These are phyloP conservation scores for Vanessa tameamea DNA, from an alignment of 1,140 invertebrate genomes.

Conservation along the genomic window DNA sequence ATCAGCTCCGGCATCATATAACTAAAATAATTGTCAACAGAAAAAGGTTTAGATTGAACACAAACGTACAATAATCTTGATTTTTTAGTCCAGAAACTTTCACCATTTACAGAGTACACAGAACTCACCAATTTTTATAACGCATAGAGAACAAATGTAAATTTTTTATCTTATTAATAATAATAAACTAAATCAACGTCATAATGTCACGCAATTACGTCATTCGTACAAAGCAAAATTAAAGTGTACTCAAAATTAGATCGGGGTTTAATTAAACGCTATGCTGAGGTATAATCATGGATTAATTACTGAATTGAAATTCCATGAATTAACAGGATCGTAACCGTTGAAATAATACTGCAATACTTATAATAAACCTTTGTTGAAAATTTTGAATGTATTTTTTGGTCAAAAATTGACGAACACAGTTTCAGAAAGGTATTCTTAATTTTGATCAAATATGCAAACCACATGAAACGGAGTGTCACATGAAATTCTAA, in stretches of 20 bases:
- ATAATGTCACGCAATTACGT: background rate
- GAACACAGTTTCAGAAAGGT: too few relatives aligned
- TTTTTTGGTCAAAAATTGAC: too few relatives aligned
- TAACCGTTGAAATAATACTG: constrained; percentile 47
- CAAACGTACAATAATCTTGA: too few relatives aligned
- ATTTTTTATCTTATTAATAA: background rate
- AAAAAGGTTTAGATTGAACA: too few relatives aligned
- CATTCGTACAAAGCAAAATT: constrained; percentile 42
- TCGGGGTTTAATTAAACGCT: constrained; percentile 57
- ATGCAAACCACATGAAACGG: too few relatives aligned
- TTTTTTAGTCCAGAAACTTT: too few relatives aligned
- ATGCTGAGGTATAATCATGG: constrained; percentile 48
- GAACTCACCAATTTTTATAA: too few relatives aligned
- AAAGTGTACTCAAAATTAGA: constrained; percentile 53
- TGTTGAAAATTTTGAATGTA: background rate
- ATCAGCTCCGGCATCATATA: too few relatives aligned
- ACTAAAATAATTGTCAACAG: too few relatives aligned
- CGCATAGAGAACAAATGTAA: background rate
- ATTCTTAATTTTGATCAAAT: too few relatives aligned
- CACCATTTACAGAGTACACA: too few relatives aligned
- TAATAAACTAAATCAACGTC: background rate
- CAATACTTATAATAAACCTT: background rate
- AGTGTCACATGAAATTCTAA: too few relatives aligned
- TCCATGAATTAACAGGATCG: constrained; percentile 57
- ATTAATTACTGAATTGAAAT: constrained; percentile 58